phyloP scores from a whole-genome alignment of 2,113 vertebrate species.

The Urocitellus parryii region DNA sequence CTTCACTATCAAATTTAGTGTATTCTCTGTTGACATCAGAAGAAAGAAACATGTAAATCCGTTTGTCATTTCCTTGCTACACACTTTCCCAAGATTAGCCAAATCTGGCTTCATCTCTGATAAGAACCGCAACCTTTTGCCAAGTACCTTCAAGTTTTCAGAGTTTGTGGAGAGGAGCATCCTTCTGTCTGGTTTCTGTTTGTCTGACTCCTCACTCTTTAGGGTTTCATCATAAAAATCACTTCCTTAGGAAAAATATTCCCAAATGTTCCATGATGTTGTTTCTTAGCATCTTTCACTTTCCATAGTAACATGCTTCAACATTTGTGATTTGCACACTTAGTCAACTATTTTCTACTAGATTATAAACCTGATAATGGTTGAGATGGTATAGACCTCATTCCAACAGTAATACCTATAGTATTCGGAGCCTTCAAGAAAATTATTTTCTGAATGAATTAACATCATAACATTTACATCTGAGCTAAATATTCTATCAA shows the following conservation, averaged over 20 bases:
- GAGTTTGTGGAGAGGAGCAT: not conserved
- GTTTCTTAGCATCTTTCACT: not conserved
- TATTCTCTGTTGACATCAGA: not conserved
- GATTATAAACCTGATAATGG: not conserved
- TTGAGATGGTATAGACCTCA: not conserved
- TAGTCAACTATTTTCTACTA: not conserved
- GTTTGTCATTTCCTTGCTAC: not conserved
- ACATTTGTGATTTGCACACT: not conserved
- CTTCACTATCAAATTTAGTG: not conserved
- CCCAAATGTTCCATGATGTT: not conserved
- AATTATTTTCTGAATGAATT: constrained; percentile 44
- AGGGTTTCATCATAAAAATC: not conserved
- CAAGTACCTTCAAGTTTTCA: not conserved
- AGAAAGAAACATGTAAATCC: not conserved
- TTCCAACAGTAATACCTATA: not conserved
- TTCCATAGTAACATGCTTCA: not conserved
- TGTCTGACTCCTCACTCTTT: not conserved
- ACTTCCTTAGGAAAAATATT: not conserved
- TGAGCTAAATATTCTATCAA: constrained; percentile 12
- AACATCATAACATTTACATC: constrained; percentile 2
- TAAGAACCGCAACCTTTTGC: not conserved
- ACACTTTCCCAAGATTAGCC: constrained; percentile 9
- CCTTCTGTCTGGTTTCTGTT: not conserved
- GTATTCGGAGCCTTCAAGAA: not conserved
- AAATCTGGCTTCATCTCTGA: not conserved